Conservation (phyloP, 2,797 vertebrate genomes). For the Micromesistius poutassou region DNA sequence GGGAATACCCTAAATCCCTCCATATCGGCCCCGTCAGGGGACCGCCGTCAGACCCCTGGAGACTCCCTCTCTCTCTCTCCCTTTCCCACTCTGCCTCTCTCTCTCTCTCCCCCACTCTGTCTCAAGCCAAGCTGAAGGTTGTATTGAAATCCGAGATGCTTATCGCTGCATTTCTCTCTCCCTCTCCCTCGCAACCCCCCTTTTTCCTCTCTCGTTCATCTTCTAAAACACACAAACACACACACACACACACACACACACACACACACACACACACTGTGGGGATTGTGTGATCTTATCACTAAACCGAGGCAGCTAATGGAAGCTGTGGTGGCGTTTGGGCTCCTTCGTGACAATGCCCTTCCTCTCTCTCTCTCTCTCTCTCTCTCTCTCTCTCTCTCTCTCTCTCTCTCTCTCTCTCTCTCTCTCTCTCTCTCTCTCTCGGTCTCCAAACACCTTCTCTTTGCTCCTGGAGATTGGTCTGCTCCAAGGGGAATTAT, state of each 20-base stretch:
- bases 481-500: background rate
- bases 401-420: background rate
- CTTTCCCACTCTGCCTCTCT: too few relatives aligned
- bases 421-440: background rate
- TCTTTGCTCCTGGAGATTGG: background rate
- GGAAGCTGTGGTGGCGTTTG: conserved; percentile 29
- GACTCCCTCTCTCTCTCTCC: conserved; percentile 34
- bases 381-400: background rate
- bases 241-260: conserved; percentile 14
- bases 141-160: conserved; percentile 55
- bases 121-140: conserved; percentile 32
- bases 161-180: conserved; percentile 22
- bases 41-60: conserved; percentile 55
- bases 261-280: conserved; percentile 14
- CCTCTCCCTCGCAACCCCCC: conserved; percentile 6
- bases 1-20: conserved; percentile 53
- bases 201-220: conserved; percentile 14
- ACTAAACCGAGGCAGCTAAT: conserved; percentile 38
- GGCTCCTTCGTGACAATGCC: conserved; percentile 1
- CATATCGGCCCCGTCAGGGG: conserved; percentile 57
- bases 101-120: background rate
- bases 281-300: conserved; percentile 48
- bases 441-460: background rate
- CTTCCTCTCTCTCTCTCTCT: background rate
- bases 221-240: background rate